Base-by-base conservation (phyloP, 1,140 invertebrate species). In the Chrysomallon squamiferum region DNA sequence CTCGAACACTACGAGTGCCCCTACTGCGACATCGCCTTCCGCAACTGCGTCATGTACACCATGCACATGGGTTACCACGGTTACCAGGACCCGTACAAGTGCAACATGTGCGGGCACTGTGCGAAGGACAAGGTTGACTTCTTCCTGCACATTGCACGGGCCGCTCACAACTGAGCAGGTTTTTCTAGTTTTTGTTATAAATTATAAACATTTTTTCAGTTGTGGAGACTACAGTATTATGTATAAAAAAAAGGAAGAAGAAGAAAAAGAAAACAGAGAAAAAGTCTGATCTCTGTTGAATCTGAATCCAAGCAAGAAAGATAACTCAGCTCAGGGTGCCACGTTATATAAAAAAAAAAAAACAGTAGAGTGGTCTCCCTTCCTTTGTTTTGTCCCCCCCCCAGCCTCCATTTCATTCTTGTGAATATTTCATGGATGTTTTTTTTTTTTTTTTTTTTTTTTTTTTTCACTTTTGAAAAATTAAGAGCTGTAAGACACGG, bases 61-160 rank as follows among this genome's bases (percentile, higher is more conserved):
- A 93, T 97, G 78, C 97, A 99, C 85, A 97, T 97, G 93, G 93
- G 94, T 61, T 98, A 95, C 85, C 97, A 99, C 84, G 92, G 92
- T 3, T 93, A 90, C 86, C 88, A 91, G 62, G 90, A 97, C 83
- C 96, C 96, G 0, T 97, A 94, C 84, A 93, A 92, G 67, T 99
- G 97, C 85, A 96, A 96, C 86, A 93, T 94, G 87, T 98, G 96
- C 82, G 96, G 96, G 2, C 89, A 93, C 62, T 84, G 90, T 64
- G 93, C 91, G 66, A 82, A 88, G 1, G 93, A 98, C 77, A 92
- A 92, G 74, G 88, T 97, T 0, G 89, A 92, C 0, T 98, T 99
- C 82, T 97, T 95, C 82, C 87, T 97, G 0, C 97, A 99, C 83
- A 92, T 98, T 69, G 92, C 92, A 5, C 89, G 92, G 29, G 90